Evolutionary conservation across 2,113 vertebrate species (phyloP).

Genomic region (Dicaeum eximium): DNA sequence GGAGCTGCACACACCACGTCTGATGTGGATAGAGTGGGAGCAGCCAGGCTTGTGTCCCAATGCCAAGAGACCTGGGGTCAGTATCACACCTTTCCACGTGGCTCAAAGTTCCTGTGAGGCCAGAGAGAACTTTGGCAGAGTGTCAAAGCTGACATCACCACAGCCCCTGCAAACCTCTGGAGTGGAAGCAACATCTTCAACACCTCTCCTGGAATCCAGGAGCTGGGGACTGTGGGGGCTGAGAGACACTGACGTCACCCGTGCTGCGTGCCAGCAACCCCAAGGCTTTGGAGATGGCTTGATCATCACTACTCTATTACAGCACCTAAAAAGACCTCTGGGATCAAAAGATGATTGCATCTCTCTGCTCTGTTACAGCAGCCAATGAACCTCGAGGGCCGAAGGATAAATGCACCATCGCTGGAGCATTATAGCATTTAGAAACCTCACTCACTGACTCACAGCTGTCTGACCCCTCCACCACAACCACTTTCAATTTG

Average conservation of each 20-base stretch:
- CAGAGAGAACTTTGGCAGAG: not conserved
- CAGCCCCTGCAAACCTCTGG: slow-evolving; percentile 12
- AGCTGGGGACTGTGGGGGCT: slow-evolving; percentile 19
- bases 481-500: not conserved
- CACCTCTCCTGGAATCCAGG: not conserved
- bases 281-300: slow-evolving; percentile 5
- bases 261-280: not conserved
- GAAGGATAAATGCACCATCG: slow-evolving; percentile 34
- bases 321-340: slow-evolving; percentile 54
- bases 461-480: not conserved
- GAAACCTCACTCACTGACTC: slow-evolving; percentile 8
- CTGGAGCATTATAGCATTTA: slow-evolving; percentile 8
- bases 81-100: not conserved
- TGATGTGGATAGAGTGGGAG: not conserved
- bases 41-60: not conserved
- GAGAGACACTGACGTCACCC: slow-evolving; percentile 37
- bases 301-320: slow-evolving; percentile 34
- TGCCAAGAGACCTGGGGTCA: not conserved
- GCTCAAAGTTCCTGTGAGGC: not conserved
- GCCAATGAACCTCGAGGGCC: slow-evolving; percentile 37
- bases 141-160: not conserved
- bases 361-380: slow-evolving; percentile 44
- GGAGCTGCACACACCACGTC: not conserved
- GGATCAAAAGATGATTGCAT: slow-evolving; percentile 36
- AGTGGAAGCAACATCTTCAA: not conserved